These are phyloP conservation scores for Macroglossus sobrinus DNA, from an alignment of 2,113 vertebrate species.

Conservation along the genomic window DNA sequence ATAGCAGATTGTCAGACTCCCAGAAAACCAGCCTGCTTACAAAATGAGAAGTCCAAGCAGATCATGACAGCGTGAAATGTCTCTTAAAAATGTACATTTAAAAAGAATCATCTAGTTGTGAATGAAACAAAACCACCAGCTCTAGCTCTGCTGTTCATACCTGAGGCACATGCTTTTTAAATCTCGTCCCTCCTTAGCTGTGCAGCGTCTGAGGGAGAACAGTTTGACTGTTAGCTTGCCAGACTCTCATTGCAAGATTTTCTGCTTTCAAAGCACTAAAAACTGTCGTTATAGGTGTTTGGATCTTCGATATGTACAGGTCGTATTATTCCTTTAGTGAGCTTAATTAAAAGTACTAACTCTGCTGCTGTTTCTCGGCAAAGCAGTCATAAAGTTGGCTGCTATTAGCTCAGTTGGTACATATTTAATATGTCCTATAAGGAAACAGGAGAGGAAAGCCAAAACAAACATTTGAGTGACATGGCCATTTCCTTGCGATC, in stretches of 20 bases:
- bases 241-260: constrained; percentile 11
- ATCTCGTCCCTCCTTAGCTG: background rate
- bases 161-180: background rate
- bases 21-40: background rate
- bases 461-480: background rate
- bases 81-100: background rate
- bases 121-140: background rate
- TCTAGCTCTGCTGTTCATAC: background rate
- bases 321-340: background rate
- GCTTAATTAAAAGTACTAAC: background rate
- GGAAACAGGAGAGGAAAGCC: background rate
- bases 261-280: background rate
- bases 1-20: background rate
- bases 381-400: background rate
- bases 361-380: background rate
- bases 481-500: accelerated
- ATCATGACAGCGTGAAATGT: constrained; percentile 43
- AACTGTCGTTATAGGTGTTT: background rate
- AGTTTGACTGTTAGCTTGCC: background rate
- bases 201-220: background rate
- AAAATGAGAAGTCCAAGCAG: constrained; percentile 35
- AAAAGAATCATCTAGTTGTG: background rate
- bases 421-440: background rate
- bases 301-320: background rate
- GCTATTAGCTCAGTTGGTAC: background rate